Evolutionary conservation across 2,797 vertebrate species (phyloP), one percentile per base, ranked within the genome.

Genomic region (Rhodeus uyekii): DNA sequence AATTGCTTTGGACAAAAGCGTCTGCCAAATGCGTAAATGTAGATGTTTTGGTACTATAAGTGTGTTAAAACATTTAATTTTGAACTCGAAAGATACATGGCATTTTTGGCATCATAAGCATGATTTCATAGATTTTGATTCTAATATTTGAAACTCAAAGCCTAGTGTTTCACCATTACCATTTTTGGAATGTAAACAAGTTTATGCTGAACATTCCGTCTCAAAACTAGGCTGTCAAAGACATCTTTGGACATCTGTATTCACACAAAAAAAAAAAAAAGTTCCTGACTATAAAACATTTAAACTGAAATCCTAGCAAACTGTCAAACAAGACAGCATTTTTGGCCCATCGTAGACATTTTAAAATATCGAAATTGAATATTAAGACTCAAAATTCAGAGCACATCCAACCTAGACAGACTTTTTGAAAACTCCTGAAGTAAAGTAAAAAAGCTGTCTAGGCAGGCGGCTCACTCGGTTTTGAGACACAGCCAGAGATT

Each of bases 401-500:
- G 10, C 8, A 29, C 18, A 39, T 13, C 36, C 39, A 48, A 24
- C 39, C 36, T 13, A 18, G 8, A 44, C 39, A 44, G 12, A 53
- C 34, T 78, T 38, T 27, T 13, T 60, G 8, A 27, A n/a, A 24
- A 67, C 4, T 5, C 19, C 29, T 63, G 3, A 80, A 38, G 67
- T 46, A 10, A 50, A 65, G 10, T 0, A 36, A 80, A 73, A 81
- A 74, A n/a, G 19, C 58, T 48, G 39, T 73, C 58, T 39, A 74
- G 58, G 58, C n/a, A 74, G 79, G 44, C 44, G 14, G 44, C 12
- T 9, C 67, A 74, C 68, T 61, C 5, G 4, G 19, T 39, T 64
- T 76, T 82, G 80, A 76, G n/a, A 58, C 2, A 9, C 8, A 76
- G 72, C 61, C 75, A 77, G 32, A 72, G 6, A 69, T 44, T 72